phyloP scores from a whole-genome alignment of 2,113 vertebrate genomes.

The Arizona elegans region DNA sequence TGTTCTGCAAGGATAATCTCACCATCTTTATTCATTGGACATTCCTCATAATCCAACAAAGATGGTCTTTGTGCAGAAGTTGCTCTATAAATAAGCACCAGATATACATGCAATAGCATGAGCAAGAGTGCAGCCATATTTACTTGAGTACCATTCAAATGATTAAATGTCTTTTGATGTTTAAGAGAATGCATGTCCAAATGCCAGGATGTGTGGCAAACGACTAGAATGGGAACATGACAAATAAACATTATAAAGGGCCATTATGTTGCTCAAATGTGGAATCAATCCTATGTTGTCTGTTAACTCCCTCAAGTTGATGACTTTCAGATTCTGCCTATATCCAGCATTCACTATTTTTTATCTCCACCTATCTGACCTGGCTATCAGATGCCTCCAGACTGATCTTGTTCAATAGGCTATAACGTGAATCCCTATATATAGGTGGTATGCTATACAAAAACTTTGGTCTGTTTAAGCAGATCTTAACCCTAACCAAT shows the following conservation, averaged over 20 bases:
- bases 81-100: neutral
- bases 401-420: neutral
- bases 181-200: neutral
- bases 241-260: neutral
- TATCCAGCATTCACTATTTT: neutral
- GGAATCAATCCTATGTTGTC: neutral
- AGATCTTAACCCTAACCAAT: neutral
- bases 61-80: neutral
- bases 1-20: neutral
- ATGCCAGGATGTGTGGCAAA: neutral
- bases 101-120: neutral
- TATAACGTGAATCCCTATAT: neutral
- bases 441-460: neutral
- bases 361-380: neutral
- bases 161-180: neutral
- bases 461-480: neutral
- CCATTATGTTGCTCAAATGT: neutral
- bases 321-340: neutral
- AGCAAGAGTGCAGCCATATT: neutral
- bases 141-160: neutral
- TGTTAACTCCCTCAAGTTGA: neutral
- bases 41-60: neutral
- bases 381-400: neutral
- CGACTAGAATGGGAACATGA: neutral
- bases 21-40: neutral